Conservation (phyloP, 2,888 invertebrate species). For the Deroplatys truncata region DNA sequence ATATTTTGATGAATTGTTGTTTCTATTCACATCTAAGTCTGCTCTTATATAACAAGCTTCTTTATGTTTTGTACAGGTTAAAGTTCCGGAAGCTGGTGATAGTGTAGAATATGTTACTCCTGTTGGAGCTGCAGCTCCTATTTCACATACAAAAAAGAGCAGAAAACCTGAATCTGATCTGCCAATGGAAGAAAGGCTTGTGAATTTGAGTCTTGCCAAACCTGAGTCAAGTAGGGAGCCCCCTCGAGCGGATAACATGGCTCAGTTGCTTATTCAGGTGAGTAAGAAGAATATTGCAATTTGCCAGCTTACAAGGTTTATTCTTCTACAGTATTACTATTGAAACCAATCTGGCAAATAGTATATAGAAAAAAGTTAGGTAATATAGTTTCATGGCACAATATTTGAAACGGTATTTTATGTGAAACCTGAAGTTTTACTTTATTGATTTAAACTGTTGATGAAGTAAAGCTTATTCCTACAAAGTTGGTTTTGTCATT, state of each 20-base stretch:
- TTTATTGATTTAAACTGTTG: too few relatives aligned
- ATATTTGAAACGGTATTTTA: too few relatives aligned
- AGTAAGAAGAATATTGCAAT: background rate
- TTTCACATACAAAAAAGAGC: slow-evolving; percentile 41
- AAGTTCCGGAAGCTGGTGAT: slow-evolving; percentile 44
- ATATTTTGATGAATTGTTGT: too few relatives aligned
- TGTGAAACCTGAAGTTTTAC: too few relatives aligned
- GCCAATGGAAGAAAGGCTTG: slow-evolving; percentile 77
- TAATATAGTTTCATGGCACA: too few relatives aligned
- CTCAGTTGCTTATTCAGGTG: slow-evolving; percentile 67
- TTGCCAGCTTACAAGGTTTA: background rate
- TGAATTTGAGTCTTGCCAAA: slow-evolving; percentile 69
- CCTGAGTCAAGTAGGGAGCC: slow-evolving; percentile 45
- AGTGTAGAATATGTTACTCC: slow-evolving; percentile 46
- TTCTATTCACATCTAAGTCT: background rate
- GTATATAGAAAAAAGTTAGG: background rate
- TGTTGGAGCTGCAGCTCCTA: slow-evolving; percentile 35
- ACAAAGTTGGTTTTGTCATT: too few relatives aligned
- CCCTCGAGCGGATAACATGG: slow-evolving; percentile 67
- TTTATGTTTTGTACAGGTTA: slow-evolving; percentile 34
- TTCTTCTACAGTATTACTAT: too few relatives aligned
- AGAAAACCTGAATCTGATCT: slow-evolving; percentile 51
- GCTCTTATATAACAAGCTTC: background rate
- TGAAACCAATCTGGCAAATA: too few relatives aligned
- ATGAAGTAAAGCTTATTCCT: too few relatives aligned